These are phyloP conservation scores for Chaetura pelagica DNA, from an alignment of 2,113 vertebrate species.

Conservation along the genomic window DNA sequence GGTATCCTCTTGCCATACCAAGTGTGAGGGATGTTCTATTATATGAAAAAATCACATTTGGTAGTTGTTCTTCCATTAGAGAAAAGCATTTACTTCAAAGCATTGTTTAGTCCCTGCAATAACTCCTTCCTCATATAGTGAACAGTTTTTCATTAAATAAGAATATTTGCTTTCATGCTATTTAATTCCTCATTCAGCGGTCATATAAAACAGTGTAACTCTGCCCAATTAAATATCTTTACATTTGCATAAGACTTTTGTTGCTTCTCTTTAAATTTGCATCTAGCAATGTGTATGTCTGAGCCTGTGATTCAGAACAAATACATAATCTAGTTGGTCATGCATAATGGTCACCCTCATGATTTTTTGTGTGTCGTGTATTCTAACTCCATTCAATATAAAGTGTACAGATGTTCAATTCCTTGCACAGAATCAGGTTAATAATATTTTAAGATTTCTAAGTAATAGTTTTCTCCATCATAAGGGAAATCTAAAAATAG, in stretches of 20 bases:
- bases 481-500: constrained; percentile 2
- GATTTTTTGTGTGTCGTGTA: not conserved
- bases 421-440: not conserved
- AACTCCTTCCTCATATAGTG: not conserved
- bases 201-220: not conserved
- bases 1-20: not conserved
- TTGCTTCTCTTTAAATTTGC: not conserved
- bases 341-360: not conserved
- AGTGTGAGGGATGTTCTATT: not conserved
- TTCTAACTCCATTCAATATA: not conserved
- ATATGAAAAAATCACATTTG: not conserved
- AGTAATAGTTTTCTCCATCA: not conserved
- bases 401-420: not conserved
- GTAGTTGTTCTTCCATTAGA: not conserved
- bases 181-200: not conserved
- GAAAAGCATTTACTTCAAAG: not conserved
- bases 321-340: not conserved
- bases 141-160: not conserved
- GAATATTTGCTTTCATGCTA: not conserved
- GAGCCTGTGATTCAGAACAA: not conserved
- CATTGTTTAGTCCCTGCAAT: not conserved
- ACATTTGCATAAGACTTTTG: not conserved
- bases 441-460: not conserved
- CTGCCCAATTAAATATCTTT: not conserved
- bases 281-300: not conserved